Base-by-base conservation (phyloP, 2,797 vertebrate species). In the Cyprinella venusta region DNA sequence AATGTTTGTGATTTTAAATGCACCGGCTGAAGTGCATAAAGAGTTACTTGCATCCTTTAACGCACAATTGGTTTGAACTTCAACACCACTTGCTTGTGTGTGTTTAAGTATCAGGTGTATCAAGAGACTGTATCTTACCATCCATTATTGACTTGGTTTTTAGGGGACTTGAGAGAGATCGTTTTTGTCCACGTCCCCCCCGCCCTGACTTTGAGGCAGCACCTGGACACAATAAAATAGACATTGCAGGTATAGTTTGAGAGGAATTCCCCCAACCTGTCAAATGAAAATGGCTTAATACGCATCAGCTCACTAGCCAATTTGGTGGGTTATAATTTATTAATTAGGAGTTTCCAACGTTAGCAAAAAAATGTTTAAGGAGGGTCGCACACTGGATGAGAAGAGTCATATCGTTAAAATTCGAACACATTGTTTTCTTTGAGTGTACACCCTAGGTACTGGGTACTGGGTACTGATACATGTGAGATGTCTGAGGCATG, bases 61-160 rank as follows among this genome's bases (percentile, higher is more conserved):
- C n/a, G 52, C 4, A 5, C 26, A 63, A 15, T 26, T 26, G n/a
- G 59, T 63, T 63, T 30, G 59, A 61, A 61, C 24, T 54, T 54
- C 52, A 54, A 56, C 52, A 15, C 24, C 5, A 56, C 24, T 15
- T 42, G 13, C n/a, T 36, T 16, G 26, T 48, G 52, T 61, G 67
- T 59, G 6, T 8, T 38, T 8, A 21, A 38, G 40, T 40, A 71
- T 52, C 33, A 48, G 61, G 18, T 78, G 30, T 56, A 5, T 10
- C 75, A 56, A n/a, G 36, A 72, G 38, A 4, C n/a, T 38, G 36
- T 61, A 24, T 78, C 87, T 86, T 85, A 94, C 94, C 94, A 71
- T 95, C 93, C 88, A 95, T 87, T 74, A 95, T 95, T 85, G 78
- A 93, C 74, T 89, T 93, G 89, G 67, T 92, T 87, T 91, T 93